Base-by-base conservation (phyloP, 1,140 invertebrate species). In the Hydropsyche tenuis region DNA sequence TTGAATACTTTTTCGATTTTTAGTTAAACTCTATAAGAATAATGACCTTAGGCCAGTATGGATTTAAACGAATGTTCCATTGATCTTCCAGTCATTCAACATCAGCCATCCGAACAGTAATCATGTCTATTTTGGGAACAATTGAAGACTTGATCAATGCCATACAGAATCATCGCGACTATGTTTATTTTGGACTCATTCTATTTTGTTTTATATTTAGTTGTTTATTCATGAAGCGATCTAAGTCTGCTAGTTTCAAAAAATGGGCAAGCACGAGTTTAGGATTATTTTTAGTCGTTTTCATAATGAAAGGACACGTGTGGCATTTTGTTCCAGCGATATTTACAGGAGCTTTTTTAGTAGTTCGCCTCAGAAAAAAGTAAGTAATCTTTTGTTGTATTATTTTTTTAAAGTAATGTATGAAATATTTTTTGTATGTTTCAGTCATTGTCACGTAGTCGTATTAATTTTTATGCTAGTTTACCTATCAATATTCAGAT, bases 231-330 rank as follows among this genome's bases (percentile, higher is more conserved):
- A 62, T 71, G 14, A 75, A 71, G 25, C 30, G 42, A 23, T 27
- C 71, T 5, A 14, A 53, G 11, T 30, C 30, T 6, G 7, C 22
- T 1, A 14, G 20, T 11, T 4, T 43, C 20, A 75, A 68, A 56
- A 75, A 75, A 66, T 75, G 73, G 73, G 37, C 45, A 11, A 62
- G 69, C n/a, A 75, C 73, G 9, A 4, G 22, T 11, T 23, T 75
- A 11, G 73, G 73, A 18, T 16, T 75, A 16, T 16, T 66, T 22
- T 46, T 72, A 16, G 22, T 53, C 7, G 45, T 20, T n/a, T 27
- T 53, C n/a, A 25, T 75, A 5, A 66, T 71, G 27, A 45, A 45
- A 25, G 5, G 20, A 27, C 27, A 71, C 14, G n/a, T 69, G 7
- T 71, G 60, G 45, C 73, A 75, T 51, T 75, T 75, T 22, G 16